These are phyloP conservation scores for Congeria kusceri DNA, from an alignment of 2,888 invertebrate genomes.

Conservation along the genomic window DNA sequence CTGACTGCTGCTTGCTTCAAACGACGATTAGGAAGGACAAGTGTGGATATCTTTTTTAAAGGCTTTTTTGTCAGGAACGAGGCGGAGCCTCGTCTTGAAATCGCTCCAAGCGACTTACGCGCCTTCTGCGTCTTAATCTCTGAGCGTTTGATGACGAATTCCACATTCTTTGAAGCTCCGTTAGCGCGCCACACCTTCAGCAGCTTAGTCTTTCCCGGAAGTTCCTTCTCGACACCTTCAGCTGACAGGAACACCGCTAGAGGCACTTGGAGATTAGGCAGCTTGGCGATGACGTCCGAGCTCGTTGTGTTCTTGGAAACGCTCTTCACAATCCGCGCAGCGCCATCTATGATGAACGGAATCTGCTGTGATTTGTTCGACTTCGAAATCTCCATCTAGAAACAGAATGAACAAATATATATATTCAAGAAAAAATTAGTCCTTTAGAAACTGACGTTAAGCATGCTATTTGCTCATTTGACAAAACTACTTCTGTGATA, in stretches of 20 bases:
- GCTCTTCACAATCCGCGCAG: slow-evolving; percentile 37
- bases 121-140: slow-evolving; percentile 19
- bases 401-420: neutral
- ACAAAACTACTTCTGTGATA: no score
- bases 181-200: slow-evolving; percentile 52
- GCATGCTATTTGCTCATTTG: no score
- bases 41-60: no score
- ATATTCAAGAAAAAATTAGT: neutral
- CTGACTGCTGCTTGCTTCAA: no score
- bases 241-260: slow-evolving; percentile 44
- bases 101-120: slow-evolving; percentile 17
- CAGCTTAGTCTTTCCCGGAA: slow-evolving; percentile 40
- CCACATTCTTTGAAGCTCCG: slow-evolving; percentile 41
- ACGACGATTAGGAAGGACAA: no score
- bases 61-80: no score
- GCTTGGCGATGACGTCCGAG: slow-evolving; percentile 55
- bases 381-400: no score
- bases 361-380: slow-evolving; percentile 11
- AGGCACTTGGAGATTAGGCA: slow-evolving; percentile 35
- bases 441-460: no score
- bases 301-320: slow-evolving; percentile 58
- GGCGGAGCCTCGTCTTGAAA: no score
- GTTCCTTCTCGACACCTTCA: slow-evolving; percentile 46
- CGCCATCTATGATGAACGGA: slow-evolving; percentile 49
- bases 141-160: slow-evolving; percentile 43